A percentile compares a stretch with the other conserved stretches of the same genome.
Evolutionary conservation across 2,797 vertebrate species (phyloP).

Genomic region (Ctenochaetus hawaiiensis): DNA sequence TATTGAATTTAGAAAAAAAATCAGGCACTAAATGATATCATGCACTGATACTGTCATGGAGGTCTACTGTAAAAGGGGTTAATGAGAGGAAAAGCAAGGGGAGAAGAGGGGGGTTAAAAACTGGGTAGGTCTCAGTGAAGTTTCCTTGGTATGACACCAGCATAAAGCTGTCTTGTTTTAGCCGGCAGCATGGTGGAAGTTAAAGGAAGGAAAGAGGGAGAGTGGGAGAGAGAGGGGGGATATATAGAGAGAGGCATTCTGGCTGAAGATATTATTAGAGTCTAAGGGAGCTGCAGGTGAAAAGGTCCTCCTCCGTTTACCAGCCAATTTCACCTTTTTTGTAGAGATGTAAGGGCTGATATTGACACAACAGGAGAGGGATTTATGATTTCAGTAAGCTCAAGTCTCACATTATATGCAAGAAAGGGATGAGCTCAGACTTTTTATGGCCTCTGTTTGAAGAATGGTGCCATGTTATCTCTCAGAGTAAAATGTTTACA

Average conservation of each 20-base stretch:
- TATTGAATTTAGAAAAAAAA: not conserved
- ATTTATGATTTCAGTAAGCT: not conserved
- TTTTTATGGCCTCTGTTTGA: conserved; percentile 43
- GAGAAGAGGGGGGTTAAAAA: conserved; percentile 48
- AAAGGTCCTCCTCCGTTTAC: conserved; percentile 86
- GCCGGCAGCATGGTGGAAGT: conserved; percentile 76
- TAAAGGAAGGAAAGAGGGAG: conserved; percentile 69
- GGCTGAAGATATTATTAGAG: conserved; percentile 87
- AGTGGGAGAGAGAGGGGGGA: conserved; percentile 44
- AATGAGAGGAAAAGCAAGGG: conserved; percentile 48
- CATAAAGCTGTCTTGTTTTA: conserved; percentile 88
- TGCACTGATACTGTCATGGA: conserved; percentile 24
- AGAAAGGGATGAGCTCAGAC: conserved; percentile 9
- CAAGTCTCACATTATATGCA: not conserved
- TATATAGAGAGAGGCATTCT: conserved; percentile 67
- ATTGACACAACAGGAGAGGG: conserved; percentile 21
- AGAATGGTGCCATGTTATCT: conserved; percentile 30
- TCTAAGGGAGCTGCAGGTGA: conserved; percentile 97
- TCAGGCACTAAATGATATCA: not conserved
- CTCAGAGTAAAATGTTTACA: conserved; percentile 33
- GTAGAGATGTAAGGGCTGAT: conserved; percentile 34
- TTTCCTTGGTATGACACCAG: conserved; percentile 80
- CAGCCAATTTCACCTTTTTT: conserved; percentile 58
- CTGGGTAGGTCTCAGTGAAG: conserved; percentile 66
- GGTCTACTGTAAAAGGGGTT: conserved; percentile 21